phyloP scores from a whole-genome alignment of 2,113 vertebrate genomes.

The Hirundichthys speculiger region DNA sequence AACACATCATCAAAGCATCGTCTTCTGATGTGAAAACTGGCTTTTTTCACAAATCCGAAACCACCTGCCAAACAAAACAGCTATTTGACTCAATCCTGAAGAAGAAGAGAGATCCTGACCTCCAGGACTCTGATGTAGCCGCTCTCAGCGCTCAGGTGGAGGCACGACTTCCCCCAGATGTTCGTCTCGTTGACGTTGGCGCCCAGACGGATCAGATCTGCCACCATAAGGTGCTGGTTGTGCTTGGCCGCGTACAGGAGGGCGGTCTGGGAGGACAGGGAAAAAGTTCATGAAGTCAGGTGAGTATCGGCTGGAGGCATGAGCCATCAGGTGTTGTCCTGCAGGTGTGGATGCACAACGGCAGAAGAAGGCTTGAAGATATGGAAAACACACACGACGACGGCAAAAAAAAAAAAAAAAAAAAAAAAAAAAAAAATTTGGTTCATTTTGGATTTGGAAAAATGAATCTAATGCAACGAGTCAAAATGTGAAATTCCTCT shows the following conservation, averaged over 20 bases:
- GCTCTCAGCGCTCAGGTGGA: conserved; percentile 85
- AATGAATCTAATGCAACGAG: too few relatives aligned
- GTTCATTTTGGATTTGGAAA: too few relatives aligned
- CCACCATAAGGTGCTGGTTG: conserved; percentile 87
- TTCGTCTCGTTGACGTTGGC: conserved; percentile 82
- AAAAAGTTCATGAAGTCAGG: not conserved
- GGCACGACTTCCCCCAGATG: conserved; percentile 80
- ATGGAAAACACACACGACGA: not conserved
- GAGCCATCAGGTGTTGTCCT: too few relatives aligned
- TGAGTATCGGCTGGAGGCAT: not conserved
- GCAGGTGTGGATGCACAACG: not conserved
- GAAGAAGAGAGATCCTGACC: conserved; percentile 61
- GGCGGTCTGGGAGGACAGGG: conserved; percentile 77
- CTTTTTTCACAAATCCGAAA: too few relatives aligned
- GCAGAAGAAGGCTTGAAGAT: not conserved
- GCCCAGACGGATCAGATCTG: conserved; percentile 83
- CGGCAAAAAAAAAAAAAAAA: too few relatives aligned
- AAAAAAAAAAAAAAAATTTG: too few relatives aligned
- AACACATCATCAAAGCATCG: too few relatives aligned
- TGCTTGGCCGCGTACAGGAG: conserved; percentile 85
- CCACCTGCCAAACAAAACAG: too few relatives aligned
- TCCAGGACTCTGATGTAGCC: conserved; percentile 85
- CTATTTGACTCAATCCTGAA: too few relatives aligned
- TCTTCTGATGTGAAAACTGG: too few relatives aligned
- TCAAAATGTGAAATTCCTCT: too few relatives aligned